Evolutionary conservation across 2,797 vertebrate genomes (phyloP), one percentile per base, ranked within the genome.

Genomic region (Dallia pectoralis): DNA sequence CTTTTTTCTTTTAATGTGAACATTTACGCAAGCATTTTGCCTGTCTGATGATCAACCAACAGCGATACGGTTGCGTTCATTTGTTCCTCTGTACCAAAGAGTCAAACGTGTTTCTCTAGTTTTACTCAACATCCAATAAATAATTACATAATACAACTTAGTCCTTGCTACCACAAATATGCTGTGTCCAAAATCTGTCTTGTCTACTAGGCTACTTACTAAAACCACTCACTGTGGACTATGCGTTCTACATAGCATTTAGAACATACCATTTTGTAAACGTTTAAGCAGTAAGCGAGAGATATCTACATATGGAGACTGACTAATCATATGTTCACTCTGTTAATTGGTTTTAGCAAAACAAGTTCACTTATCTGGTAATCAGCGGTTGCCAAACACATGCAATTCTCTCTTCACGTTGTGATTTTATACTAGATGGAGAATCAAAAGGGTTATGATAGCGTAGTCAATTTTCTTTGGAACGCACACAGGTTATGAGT

Each of bases 71-170:
- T 25, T 59, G n/a, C 4, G 22, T 59, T 59, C 1, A 59, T 27
- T 59, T 59, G 53, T 59, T 59, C 18, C 22, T 59, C n/a, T 59
- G 53, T 59, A 59, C 53, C 53, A 59, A 59, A 59, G 53, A 59
- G n/a, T 59, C 53, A 59, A 59, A 59, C 22, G 22, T 59, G 53
- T 59, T 27, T 59, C 53, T 56, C 53, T 59, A 25, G 53, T 59
- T 59, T 59, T 27, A 25, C 53, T 59, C 22, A 59, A 59, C 25
- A 27, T 11, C 14, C 11, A 44, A 44, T 12, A 44, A 44, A 44
- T 4, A 36, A 44, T 44, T 2, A 44, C 11, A 44, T 44, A 44
- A 44, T 44, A 44, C 40, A 44, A 44, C 40, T 44, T 44, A 11
- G 12, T 44, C 9, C 14, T 44, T 14, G 40, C 40, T 44, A 44